These are phyloP conservation scores for Antechinus flavipes DNA, from an alignment of 2,113 vertebrate genomes.

Conservation along the genomic window DNA sequence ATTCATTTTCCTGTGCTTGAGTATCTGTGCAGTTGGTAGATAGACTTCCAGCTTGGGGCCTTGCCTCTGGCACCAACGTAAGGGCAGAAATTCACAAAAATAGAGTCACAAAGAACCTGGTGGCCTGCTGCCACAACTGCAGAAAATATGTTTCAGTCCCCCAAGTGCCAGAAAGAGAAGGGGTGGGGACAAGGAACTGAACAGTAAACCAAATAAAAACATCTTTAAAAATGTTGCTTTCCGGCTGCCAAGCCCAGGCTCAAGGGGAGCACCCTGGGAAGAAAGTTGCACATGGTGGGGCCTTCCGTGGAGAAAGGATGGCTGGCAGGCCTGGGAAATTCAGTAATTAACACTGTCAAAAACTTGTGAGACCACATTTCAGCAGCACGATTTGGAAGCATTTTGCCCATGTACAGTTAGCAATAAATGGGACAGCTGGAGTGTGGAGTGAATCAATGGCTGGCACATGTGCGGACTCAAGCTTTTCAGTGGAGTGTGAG, in stretches of 20 bases:
- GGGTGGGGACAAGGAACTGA: neutral
- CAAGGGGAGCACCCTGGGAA: constrained; percentile 51
- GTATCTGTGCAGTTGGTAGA: neutral
- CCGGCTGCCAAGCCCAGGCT: constrained; percentile 64
- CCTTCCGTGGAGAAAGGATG: constrained; percentile 63
- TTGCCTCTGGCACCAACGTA: neutral
- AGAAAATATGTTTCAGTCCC: constrained; percentile 52
- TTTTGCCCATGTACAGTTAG: constrained; percentile 22
- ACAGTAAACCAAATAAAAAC: constrained; percentile 69
- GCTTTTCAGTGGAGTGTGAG: neutral
- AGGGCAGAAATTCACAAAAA: constrained; percentile 1
- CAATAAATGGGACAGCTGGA: constrained; percentile 34
- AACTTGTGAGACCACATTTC: constrained; percentile 62
- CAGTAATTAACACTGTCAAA: constrained; percentile 65
- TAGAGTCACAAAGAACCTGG: constrained; percentile 13
- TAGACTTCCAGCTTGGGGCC: neutral
- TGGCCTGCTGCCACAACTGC: constrained; percentile 29
- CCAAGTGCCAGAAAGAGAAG: constrained; percentile 29
- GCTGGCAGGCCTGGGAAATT: constrained; percentile 59
- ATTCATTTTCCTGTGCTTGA: neutral
- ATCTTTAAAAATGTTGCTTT: constrained; percentile 59
- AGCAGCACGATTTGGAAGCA: constrained; percentile 60
- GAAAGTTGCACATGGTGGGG: constrained; percentile 51
- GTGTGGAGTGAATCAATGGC: neutral
- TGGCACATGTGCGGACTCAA: neutral